Base-by-base conservation (phyloP, 2,113 vertebrate genomes). In the Polypterus senegalus region DNA sequence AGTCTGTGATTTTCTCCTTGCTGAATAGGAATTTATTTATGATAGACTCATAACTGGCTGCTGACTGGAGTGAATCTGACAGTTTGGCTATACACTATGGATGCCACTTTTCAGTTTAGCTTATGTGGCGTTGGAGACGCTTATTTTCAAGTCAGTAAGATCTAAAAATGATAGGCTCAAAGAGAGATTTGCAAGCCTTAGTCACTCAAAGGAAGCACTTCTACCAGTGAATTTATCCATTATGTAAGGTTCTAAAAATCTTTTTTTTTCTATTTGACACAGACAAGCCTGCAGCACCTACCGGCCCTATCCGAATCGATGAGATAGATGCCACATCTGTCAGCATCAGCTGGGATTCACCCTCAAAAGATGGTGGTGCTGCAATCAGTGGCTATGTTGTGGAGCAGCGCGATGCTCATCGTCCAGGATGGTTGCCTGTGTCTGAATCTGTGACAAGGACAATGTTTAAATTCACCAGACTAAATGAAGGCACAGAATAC, bases 351-450 rank as follows among this genome's bases (percentile, higher is more conserved):
- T 99, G 96, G 96, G 86, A 92, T 67, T 85, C 90, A 62, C 95
- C 96, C 44, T 74, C 81, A 61, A 83, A 96, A 73, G 92, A 97
- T 53, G 96, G 96, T 7, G 96, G 96, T 5, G 93, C 94, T 65
- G 82, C 93, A 4, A 60, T 98, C 68, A 95, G 88, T 43, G 91
- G 93, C 6, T 99, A 97, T 6, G 81, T 83, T 49, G 91, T 98
- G 57, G 96, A 99, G 71, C 95, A 97, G 67, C 91, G 96, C 3
- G 94, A 98, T 63, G 96, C 96, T 57, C 96, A 99, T 71, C 90
- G 92, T 63, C 95, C 96, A 57, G 96, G 96, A 70, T 99, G 96
- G 96, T 74, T 98, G 63, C 90, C 95, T 9, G 86, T 99, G 70
- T 92, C 87, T 7, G 94, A 93, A 68, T 91, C 93, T 46, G 92